Conservation (phyloP, 2,888 invertebrate species). For the Lordiphosa andalusiaca region DNA sequence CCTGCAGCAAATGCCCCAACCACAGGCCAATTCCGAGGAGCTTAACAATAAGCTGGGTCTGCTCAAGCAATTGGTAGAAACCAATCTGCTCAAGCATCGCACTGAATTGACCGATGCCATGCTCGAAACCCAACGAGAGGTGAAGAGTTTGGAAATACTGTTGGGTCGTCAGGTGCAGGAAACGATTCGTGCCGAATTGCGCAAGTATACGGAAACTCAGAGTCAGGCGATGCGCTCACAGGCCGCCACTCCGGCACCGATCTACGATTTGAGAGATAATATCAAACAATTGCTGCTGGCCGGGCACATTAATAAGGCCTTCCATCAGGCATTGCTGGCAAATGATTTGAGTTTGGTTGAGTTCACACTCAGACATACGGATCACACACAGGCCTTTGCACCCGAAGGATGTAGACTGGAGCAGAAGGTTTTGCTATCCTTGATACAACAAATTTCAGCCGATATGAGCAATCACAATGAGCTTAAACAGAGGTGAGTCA, state of each 20-base stretch:
- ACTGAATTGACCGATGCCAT: constrained; percentile 76
- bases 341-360: constrained; percentile 93
- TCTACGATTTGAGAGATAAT: constrained; percentile 84
- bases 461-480: constrained; percentile 92
- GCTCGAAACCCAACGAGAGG: constrained; percentile 78
- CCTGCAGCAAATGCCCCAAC: constrained; percentile 80
- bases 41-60: constrained; percentile 74
- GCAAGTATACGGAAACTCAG: constrained; percentile 83
- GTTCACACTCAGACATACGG: constrained; percentile 91
- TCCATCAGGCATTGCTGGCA: constrained; percentile 93
- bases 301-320: constrained; percentile 92
- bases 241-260: constrained; percentile 88
- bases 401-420: constrained; percentile 85
- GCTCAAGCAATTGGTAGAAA: constrained; percentile 77
- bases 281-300: constrained; percentile 85
- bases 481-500: constrained; percentile 81
- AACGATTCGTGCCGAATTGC: constrained; percentile 77
- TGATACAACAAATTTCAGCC: constrained; percentile 96
- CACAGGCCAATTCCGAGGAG: constrained; percentile 71
- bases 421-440: constrained; percentile 93
- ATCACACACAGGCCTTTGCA: constrained; percentile 89
- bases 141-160: constrained; percentile 77
- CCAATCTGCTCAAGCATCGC: constrained; percentile 71
- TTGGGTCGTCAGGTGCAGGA: constrained; percentile 78
- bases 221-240: constrained; percentile 85